Evolutionary conservation across 2,888 invertebrate genomes (phyloP), one percentile per base, ranked within the genome.

Genomic region (Acleris sparsana): DNA sequence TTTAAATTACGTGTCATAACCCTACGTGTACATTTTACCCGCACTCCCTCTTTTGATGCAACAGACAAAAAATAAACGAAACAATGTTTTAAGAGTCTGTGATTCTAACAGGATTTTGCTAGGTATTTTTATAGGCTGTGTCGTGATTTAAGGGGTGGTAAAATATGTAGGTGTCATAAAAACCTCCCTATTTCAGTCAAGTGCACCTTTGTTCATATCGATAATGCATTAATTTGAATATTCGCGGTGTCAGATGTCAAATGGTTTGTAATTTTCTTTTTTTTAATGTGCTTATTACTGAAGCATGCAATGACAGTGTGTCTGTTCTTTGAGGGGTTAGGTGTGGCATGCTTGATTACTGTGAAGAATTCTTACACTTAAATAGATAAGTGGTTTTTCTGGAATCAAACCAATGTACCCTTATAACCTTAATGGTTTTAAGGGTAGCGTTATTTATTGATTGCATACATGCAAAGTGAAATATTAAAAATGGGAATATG

Each of bases 201-300:
- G 85, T 86, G 88, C 87, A 85, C 89, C 85, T 88, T 85, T 80
- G 85, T 77, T 83, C 81, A 75, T 87, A 91, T 92, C 83, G 89
- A 85, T 91, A 92, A 92, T 89, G 89, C 92, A 89, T 90, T 92
- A 92, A 92, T 92, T 92, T 91, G 89, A 91, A 92, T 91, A 92
- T 92, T 92, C 92, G 90, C 91, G 88, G 92, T 92, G 92, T 92
- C 92, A 92, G 86, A 92, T 92, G 92, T 92, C 92, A 92, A 92
- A 91, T 89, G 90, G 87, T 89, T 89, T 82, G 87, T 92, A 92
- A 92, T 92, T 92, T 89, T 82, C 77, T 85, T 74, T 80, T 82
- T 80, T 81, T 83, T 76, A 80, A 85, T 85, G 81, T 79, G 77
- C 83, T 84, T 87, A 75, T 73, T 75, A 82, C 82, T 84, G 86